A percentile compares a stretch with the other conserved stretches of the same genome.
phyloP scores from a whole-genome alignment of 2,113 vertebrate genomes.

The Mionectes macconnelli region DNA sequence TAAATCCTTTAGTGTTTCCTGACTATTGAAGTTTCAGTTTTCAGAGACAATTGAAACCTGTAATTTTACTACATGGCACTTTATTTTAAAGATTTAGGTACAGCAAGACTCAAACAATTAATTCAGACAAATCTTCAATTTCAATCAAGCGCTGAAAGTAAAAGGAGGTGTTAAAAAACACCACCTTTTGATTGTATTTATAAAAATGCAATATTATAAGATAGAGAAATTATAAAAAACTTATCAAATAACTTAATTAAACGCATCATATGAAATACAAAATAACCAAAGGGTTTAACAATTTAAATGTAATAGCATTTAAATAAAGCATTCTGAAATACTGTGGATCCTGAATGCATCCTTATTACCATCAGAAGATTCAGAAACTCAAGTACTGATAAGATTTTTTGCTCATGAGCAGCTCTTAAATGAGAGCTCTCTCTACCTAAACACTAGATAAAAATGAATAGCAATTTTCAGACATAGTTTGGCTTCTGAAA shows the following conservation, averaged over 20 bases:
- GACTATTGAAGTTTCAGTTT: background rate
- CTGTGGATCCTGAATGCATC: background rate
- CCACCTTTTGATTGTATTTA: background rate
- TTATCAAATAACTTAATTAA: background rate
- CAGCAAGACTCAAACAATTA: background rate
- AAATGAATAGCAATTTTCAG: background rate
- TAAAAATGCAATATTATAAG: background rate
- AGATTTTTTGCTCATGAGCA: background rate
- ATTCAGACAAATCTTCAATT: background rate
- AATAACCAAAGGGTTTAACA: background rate
- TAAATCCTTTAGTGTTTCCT: background rate
- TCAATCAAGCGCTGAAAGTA: background rate
- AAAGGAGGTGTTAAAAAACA: background rate
- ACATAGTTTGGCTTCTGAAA: background rate
- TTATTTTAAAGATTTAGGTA: background rate
- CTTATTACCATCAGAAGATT: background rate
- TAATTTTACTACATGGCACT: background rate
- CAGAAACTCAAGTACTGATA: background rate
- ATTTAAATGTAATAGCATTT: background rate
- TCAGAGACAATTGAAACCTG: background rate
- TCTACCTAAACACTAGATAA: background rate
- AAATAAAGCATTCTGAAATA: background rate
- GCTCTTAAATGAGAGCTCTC: background rate
- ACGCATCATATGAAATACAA: background rate
- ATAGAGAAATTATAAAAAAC: background rate